Evolutionary conservation across 2,113 vertebrate genomes (phyloP), one percentile per base, ranked within the genome.

Genomic region (Ciconia stormi): DNA sequence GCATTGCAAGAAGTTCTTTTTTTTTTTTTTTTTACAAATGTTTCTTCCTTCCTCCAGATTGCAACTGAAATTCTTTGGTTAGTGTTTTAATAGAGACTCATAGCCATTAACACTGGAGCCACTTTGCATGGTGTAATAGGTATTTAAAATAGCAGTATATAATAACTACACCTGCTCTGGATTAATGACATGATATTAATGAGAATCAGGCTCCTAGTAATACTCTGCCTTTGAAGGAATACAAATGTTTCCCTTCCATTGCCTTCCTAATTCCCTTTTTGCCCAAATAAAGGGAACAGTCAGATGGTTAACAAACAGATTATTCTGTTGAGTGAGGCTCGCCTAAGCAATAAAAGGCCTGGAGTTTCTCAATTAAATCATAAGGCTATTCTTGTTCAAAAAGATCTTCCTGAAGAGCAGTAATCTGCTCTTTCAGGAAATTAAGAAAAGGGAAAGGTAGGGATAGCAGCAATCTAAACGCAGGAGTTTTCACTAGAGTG

Each of bases 161-260:
- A 85, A 65, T 58, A 91, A 80, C 42, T 77, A 87, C 73, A 92
- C 77, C 77, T 81, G 30, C 59, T 90, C 58, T 66, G 23, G 18
- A 77, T 44, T 93, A 89, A 70, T 70, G 42, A 65, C 59, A 53
- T 11, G 7, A 7, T 62, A 49, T 44, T 69, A 56, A 91, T 17
- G 42, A 82, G 66, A 88, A 95, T 66, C 42, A 66, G 93, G 29
- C 32, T 80, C 34, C 42, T 7, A 22, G 62, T 46, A 77, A 86
- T 62, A 81, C 42, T 86, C 55, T 80, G 46, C 74, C 78, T 93
- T 93, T 93, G 95, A 95, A 95, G 71, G 66, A 82, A 79, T 49
- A 89, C 22, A 90, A 82, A 36, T 7, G 26, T 73, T 97, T 95
- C 81, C 56, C 82, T 94, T 74, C 73, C 56, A 47, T 19, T 71